Conservation (phyloP, 1,140 invertebrate species). For the Drosophila nebulosa region DNA sequence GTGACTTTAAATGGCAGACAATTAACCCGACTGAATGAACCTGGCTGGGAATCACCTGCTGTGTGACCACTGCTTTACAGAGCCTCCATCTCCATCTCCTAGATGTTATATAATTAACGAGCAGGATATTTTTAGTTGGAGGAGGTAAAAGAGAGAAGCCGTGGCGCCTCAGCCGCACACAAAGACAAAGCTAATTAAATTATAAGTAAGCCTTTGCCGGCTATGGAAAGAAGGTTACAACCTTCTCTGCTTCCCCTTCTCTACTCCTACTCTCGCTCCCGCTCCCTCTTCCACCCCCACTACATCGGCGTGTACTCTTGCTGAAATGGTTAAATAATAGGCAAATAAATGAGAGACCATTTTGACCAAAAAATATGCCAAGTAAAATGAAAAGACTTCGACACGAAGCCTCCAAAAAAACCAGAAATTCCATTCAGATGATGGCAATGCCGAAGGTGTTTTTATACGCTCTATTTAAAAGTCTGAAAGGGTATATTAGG, state of each 20-base stretch:
- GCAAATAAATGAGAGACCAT: conserved; percentile 53
- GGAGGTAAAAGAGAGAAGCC: conserved; percentile 12
- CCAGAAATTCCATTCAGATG: conserved; percentile 3
- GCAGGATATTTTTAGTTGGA: conserved; percentile 24
- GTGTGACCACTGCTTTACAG: conserved; percentile 33
- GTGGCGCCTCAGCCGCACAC: neutral
- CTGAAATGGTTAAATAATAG: conserved; percentile 59
- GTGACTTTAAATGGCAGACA: conserved; percentile 67
- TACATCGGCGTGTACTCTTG: no score
- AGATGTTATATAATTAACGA: conserved; percentile 58
- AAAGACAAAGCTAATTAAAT: conserved; percentile 69
- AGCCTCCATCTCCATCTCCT: conserved; percentile 40
- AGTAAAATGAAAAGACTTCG: neutral
- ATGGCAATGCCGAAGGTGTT: conserved; percentile 6
- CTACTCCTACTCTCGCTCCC: neutral
- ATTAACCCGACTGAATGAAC: conserved; percentile 53
- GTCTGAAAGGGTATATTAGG: neutral
- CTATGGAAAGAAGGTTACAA: conserved; percentile 31
- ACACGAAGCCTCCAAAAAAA: conserved; percentile 6
- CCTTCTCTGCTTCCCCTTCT: neutral
- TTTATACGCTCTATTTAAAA: neutral
- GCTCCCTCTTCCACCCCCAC: no score
- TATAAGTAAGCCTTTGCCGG: conserved; percentile 48
- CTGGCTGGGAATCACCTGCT: conserved; percentile 34
- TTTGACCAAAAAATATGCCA: conserved; percentile 10